These are phyloP conservation scores for Chrysochloris asiatica DNA, from an alignment of 2,113 vertebrate species.

Conservation along the genomic window DNA sequence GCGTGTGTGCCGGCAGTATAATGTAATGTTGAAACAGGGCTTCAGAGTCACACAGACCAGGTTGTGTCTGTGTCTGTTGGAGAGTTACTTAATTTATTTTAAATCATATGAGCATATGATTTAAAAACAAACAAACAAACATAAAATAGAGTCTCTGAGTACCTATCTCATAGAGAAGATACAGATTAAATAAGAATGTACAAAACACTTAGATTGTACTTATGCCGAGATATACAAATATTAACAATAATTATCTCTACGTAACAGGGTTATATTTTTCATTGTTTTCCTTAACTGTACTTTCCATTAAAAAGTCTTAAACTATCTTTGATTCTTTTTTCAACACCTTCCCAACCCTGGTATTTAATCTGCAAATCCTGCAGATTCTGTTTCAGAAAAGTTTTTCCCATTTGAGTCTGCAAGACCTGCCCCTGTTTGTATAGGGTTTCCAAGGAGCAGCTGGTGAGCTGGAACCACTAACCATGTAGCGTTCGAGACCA, in stretches of 20 bases:
- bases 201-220: background rate
- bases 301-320: background rate
- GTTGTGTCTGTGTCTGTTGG: background rate
- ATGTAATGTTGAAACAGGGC: background rate
- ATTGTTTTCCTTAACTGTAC: background rate
- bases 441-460: too few species aligned
- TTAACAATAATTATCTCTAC: background rate
- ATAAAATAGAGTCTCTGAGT: background rate
- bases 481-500: too few species aligned
- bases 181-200: background rate
- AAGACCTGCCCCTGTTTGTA: too few species aligned
- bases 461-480: too few species aligned
- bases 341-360: background rate
- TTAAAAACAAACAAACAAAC: too few species aligned
- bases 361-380: background rate
- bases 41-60: background rate
- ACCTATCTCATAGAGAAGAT: background rate
- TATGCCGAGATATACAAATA: background rate
- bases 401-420: background rate
- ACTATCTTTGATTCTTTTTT: background rate
- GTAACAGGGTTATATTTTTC: background rate
- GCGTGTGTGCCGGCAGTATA: fast-evolving
- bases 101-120: background rate
- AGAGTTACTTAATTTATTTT: background rate
- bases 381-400: background rate